Evolutionary conservation across 1,140 invertebrate genomes (phyloP), one percentile per base, ranked within the genome.

Genomic region (Triops longicaudatus): DNA sequence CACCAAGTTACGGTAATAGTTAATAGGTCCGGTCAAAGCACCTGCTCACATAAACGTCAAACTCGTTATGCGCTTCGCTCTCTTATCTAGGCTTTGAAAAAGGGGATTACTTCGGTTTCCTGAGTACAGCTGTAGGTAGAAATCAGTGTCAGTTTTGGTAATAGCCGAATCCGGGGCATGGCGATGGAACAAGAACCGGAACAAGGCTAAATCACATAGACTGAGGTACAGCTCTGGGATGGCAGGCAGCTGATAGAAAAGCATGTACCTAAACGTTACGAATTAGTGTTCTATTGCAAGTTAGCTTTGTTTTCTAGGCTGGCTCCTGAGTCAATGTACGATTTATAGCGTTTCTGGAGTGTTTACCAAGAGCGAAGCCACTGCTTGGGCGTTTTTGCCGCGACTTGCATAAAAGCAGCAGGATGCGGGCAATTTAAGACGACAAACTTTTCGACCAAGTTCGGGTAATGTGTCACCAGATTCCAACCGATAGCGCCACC

Each of bases 361-460:
- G 26, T 37, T 72, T 37, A 77, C 76, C 76, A 77, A 10, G 76
- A 77, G 22, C 42, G 42, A 41, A 77, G 44, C 22, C 73, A 73
- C 37, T 77, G 76, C n/a, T 37, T 27, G 26, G 22, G 42, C 10
- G 42, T 72, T 26, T 28, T 77, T 2, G 71, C 37, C 27, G 73
- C 73, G 26, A 73, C 72, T 22, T 74, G 28, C 41, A 77, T 27
- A 22, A 77, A 77, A 11, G 76, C 76, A 10, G 76, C 76, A 42
- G 92, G 91, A 86, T 95, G 92, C 2, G 92, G 90, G 81, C 88
- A 88, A 72, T 93, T 92, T 77, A 93, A 86, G 17, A 89, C 85
- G 27, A 95, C 84, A 79, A 94, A 89, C 83, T 90, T 91, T 2
- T 88, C 85, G 1, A 95, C 88, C 72, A 92, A 81, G 43, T 92